Evolutionary conservation across 2,113 vertebrate genomes (phyloP).

Genomic region (Campylorhamphus procurvoides): DNA sequence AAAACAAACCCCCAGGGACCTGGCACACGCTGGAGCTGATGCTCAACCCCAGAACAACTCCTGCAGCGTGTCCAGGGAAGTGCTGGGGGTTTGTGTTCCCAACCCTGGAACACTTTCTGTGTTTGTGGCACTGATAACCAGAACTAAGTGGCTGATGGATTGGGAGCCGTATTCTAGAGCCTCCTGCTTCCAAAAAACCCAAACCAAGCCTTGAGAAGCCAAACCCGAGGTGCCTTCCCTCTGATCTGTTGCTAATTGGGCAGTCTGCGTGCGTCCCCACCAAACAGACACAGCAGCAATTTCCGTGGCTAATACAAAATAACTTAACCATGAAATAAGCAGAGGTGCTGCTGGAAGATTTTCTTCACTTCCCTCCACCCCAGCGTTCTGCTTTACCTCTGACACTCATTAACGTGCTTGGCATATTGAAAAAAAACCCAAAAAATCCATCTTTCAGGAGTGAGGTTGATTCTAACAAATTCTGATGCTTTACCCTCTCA

Average conservation of each 20-base stretch:
- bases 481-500: not conserved
- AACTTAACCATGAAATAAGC: constrained; percentile 65
- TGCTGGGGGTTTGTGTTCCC: not conserved
- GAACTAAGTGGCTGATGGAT: not conserved
- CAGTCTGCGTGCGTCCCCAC: constrained; percentile 46
- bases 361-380: not conserved
- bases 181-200: not conserved
- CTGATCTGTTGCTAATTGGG: constrained; percentile 29
- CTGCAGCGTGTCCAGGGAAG: not conserved
- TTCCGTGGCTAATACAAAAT: constrained; percentile 42
- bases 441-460: not conserved
- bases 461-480: not conserved
- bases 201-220: not conserved
- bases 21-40: fast-evolving
- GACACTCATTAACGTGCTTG: not conserved
- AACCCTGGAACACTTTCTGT: not conserved
- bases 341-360: constrained; percentile 38
- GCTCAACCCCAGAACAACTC: not conserved
- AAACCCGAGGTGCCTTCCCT: not conserved
- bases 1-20: not conserved
- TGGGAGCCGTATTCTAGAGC: not conserved
- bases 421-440: not conserved
- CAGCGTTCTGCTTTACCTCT: constrained; percentile 13
- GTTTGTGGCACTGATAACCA: not conserved
- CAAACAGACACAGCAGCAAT: constrained; percentile 20